Percentiles rank a stretch among this genome's conserved stretches.
Evolutionary conservation across 2,113 vertebrate genomes (phyloP).

Genomic region (Platanista minor): DNA sequence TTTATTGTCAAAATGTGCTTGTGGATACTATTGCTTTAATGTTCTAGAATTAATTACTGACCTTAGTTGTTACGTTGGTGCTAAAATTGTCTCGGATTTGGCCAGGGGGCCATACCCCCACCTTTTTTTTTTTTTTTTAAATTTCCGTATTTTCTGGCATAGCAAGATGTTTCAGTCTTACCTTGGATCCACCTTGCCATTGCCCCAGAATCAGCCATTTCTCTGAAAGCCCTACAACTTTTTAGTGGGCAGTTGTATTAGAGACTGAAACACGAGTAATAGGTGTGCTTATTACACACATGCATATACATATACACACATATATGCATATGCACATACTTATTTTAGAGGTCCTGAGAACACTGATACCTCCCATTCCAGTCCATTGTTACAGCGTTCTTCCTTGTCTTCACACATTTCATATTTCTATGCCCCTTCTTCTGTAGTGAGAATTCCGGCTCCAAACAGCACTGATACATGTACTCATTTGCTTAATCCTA

Average conservation of each 20-base stretch:
- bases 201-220: not conserved
- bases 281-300: not conserved
- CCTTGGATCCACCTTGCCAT: not conserved
- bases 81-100: constrained; percentile 7
- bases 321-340: not conserved
- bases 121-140: not conserved
- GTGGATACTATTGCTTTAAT: not conserved
- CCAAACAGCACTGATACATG: not conserved
- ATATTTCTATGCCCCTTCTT: not conserved
- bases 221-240: not conserved
- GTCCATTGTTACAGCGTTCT: not conserved
- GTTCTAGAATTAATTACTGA: not conserved
- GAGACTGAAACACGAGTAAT: not conserved
- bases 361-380: not conserved
- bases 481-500: not conserved
- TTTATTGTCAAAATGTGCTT: not conserved
- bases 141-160: not conserved
- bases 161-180: not conserved
- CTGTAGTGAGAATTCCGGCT: not conserved
- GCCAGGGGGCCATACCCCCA: not conserved
- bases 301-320: not conserved
- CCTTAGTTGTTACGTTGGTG: not conserved
- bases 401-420: not conserved
- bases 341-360: not conserved
- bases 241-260: not conserved